Percentiles rank a stretch among this genome's conserved stretches.
Conservation (phyloP, 2,888 invertebrate genomes). For the Nomada hirtipes region DNA sequence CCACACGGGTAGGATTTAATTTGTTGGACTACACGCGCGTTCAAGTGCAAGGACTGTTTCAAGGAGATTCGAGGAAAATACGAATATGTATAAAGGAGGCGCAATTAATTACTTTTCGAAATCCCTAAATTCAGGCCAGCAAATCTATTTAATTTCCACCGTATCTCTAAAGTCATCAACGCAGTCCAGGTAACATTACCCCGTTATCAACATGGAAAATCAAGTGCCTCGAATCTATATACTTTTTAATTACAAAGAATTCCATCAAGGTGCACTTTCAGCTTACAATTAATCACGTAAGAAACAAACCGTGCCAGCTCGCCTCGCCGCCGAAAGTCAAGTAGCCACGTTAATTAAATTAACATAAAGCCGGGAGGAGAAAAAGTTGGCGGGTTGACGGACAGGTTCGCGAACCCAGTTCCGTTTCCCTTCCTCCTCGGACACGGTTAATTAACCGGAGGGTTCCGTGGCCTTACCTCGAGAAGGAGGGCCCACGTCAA, state of each 20-base stretch:
- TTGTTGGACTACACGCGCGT: too few species aligned
- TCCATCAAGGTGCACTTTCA: not conserved
- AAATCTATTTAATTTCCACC: too few species aligned
- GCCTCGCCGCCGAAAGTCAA: not conserved
- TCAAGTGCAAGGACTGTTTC: too few species aligned
- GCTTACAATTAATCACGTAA: constrained; percentile 6
- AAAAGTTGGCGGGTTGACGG: constrained; percentile 24
- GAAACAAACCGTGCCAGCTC: not conserved
- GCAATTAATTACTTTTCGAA: too few species aligned
- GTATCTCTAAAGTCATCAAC: too few species aligned
- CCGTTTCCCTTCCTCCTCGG: constrained; percentile 34
- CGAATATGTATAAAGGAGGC: too few species aligned
- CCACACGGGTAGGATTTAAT: too few species aligned
- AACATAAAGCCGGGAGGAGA: not conserved
- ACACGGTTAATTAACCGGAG: constrained; percentile 59
- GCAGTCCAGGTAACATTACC: too few species aligned
- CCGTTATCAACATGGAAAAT: too few species aligned
- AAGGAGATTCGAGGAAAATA: too few species aligned
- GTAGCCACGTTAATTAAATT: constrained; percentile 36
- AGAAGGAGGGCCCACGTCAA: constrained; percentile 62
- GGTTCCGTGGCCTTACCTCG: constrained; percentile 37
- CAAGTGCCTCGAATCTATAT: not conserved
- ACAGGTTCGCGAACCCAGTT: constrained; percentile 49
- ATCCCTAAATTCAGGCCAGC: too few species aligned
- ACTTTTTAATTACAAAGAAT: not conserved